Percentiles rank a stretch among this genome's conserved stretches.
Conservation (phyloP, 2,888 invertebrate species). For the Caenorhabditis sulstoni region DNA sequence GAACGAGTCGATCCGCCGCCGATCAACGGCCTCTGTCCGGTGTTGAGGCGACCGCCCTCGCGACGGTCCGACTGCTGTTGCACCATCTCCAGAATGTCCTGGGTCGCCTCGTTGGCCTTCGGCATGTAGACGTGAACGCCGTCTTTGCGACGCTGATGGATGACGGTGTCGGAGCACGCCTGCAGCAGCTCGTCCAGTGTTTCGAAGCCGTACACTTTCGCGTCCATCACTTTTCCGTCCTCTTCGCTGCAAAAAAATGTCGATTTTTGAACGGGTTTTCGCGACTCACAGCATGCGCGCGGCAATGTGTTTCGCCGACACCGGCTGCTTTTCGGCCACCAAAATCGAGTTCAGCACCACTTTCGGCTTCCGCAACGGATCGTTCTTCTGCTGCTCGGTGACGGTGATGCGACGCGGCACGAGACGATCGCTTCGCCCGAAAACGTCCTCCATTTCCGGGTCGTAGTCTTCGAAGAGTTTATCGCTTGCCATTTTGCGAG, state of each 20-base stretch:
- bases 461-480: constrained; percentile 37
- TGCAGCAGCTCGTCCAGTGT: constrained; percentile 47
- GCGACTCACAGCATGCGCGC: constrained; percentile 27
- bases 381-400: constrained; percentile 35
- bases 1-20: background rate
- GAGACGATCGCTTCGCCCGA: constrained; percentile 10
- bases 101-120: constrained; percentile 37
- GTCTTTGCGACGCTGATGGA: background rate
- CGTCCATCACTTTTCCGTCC: constrained; percentile 21
- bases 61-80: constrained; percentile 21
- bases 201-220: constrained; percentile 18
- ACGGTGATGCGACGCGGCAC: constrained; percentile 4
- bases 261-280: background rate
- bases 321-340: constrained; percentile 38
- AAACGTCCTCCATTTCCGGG: constrained; percentile 44
- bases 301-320: constrained; percentile 19
- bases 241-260: constrained; percentile 27
- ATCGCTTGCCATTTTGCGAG: constrained; percentile 8
- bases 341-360: constrained; percentile 21
- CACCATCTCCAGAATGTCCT: constrained; percentile 45
- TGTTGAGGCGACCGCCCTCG: background rate
- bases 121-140: constrained; percentile 31
- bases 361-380: constrained; percentile 49
- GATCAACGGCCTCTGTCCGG: background rate
- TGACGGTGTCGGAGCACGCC: constrained; percentile 28